Conservation (phyloP, 1,140 invertebrate species). For the Lutraria rhynchaena region DNA sequence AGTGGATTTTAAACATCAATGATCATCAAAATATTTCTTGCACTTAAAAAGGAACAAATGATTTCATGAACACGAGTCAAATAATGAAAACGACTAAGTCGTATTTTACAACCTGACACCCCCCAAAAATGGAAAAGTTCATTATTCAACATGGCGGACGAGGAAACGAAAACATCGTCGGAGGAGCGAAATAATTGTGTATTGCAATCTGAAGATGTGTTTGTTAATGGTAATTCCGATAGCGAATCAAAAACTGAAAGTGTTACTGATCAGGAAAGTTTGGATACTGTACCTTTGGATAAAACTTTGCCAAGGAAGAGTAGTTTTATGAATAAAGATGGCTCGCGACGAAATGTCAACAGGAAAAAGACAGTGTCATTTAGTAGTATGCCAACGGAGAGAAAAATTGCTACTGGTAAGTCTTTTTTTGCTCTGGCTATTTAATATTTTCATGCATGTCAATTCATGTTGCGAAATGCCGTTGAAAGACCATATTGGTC, state of each 20-base stretch:
- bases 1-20: background rate
- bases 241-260: conserved; percentile 57
- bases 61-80: too few relatives aligned
- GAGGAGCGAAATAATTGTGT: conserved; percentile 61
- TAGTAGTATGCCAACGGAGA: conserved; percentile 80
- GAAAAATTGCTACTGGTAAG: conserved; percentile 83
- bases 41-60: too few relatives aligned
- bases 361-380: conserved; percentile 81
- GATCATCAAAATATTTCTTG: too few relatives aligned
- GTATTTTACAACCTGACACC: background rate
- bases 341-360: conserved; percentile 66
- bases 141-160: conserved; percentile 73
- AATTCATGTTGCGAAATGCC: too few relatives aligned
- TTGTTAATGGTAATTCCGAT: conserved; percentile 74
- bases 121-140: conserved; percentile 41
- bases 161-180: conserved; percentile 65
- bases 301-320: conserved; percentile 70
- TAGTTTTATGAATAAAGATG: conserved; percentile 77
- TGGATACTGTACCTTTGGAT: conserved; percentile 63
- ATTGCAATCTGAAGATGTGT: conserved; percentile 68
- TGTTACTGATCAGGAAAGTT: conserved; percentile 63
- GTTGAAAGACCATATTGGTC: too few relatives aligned
- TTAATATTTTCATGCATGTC: too few relatives aligned
- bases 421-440: too few relatives aligned
- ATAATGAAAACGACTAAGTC: too few relatives aligned